Evolutionary conservation across 2,113 vertebrate species (phyloP), one percentile per base, ranked within the genome.

Genomic region (Sinocyclocheilus maitianheensis): DNA sequence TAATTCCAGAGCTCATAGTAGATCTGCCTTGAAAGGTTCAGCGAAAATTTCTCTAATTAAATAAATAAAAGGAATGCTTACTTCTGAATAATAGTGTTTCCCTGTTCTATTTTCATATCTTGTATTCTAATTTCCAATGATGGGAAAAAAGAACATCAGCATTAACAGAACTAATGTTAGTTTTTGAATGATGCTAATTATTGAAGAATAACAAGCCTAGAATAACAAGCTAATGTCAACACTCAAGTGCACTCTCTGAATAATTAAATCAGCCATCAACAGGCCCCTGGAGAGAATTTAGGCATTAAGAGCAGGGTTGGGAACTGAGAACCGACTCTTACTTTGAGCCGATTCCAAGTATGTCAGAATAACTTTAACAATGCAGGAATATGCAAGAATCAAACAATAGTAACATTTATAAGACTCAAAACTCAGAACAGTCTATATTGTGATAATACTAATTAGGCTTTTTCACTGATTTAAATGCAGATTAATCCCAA

Each of bases 161-260:
- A 48, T 81, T 20, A 51, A 26, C n/a, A 51, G 24, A 81, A 16
- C 62, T 26, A 67, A 30, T 48, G 16, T 81, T 48, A 51, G 62
- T 81, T 48, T 6, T 30, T 67, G n/a, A 67, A 81, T 67, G 16
- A 81, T 46, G 79, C 40, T 30, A 67, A 81, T 65, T 63, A 63
- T 24, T 46, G 3, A 48, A 81, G 30, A 34, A 34, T 34, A 34
- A 34, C 30, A 34, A 16, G 40, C 12, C 60, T 20, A 48, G 24
- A 81, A 81, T 67, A 67, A 81, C 62, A 67, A 81, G 62, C 40
- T 67, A 48, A 67, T 67, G 62, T 67, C 79, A 48, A 67, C 60
- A 67, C 62, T 67, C 16, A 67, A 30, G 43, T 30, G 43, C 43
- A 30, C 43, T 67, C 40, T 46, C 40, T 7, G 13, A 63, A 43